A percentile compares a stretch with the other conserved stretches of the same genome.
Conservation (phyloP, 1,140 invertebrate genomes). For the Archivesica marissinica region DNA sequence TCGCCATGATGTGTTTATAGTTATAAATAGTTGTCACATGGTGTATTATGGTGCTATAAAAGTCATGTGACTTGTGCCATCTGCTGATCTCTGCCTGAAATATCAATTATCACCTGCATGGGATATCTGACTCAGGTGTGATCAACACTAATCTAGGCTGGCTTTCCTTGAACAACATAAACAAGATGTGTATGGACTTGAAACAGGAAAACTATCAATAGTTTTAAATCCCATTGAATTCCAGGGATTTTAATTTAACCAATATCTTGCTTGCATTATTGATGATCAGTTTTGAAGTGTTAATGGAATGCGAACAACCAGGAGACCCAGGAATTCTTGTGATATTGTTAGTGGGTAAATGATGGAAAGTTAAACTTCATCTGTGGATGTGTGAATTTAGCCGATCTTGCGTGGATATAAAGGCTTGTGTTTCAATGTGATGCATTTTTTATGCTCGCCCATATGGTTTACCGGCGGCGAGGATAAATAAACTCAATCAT, state of each 20-base stretch:
- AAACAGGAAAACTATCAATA: neutral
- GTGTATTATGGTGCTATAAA: neutral
- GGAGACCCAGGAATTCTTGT: no score
- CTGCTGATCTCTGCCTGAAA: slow-evolving; percentile 17
- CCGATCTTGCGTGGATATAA: no score
- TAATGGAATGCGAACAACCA: neutral
- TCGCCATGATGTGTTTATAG: neutral
- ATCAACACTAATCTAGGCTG: neutral
- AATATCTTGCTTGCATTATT: slow-evolving; percentile 23
- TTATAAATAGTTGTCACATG: slow-evolving; percentile 21
- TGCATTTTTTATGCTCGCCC: no score
- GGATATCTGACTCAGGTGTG: neutral
- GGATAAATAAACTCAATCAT: no score
- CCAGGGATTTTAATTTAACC: slow-evolving; percentile 9
- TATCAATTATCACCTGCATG: slow-evolving; percentile 3
- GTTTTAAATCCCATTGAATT: neutral
- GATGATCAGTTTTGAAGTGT: neutral
- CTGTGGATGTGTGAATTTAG: no score
- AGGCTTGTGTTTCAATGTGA: no score
- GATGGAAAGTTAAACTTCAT: no score
- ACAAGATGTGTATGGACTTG: neutral
- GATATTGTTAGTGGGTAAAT: no score
- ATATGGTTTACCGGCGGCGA: no score
- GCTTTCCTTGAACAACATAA: neutral
- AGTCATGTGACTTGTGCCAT: slow-evolving; percentile 21